A percentile compares a stretch with the other conserved stretches of the same genome.
Conservation (phyloP, 2,797 vertebrate species). For the Aotus griseimembra region DNA sequence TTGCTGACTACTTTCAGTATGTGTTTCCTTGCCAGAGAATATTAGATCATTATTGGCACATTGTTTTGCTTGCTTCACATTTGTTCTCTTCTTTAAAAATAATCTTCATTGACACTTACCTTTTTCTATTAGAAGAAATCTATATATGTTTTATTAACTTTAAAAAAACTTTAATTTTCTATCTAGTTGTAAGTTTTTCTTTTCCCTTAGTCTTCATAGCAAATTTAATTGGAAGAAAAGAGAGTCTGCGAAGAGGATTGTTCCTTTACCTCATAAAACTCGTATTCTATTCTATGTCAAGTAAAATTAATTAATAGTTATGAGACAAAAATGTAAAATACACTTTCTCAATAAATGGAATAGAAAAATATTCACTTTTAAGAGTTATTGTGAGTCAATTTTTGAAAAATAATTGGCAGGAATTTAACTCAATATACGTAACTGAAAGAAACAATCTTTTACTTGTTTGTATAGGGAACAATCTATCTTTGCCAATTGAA, state of each 20-base stretch:
- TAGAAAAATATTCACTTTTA: constrained; percentile 73
- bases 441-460: constrained; percentile 59
- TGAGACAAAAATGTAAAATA: constrained; percentile 71
- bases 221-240: neutral
- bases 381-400: constrained; percentile 70
- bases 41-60: neutral
- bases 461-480: constrained; percentile 47
- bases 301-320: neutral
- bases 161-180: neutral
- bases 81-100: neutral
- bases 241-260: neutral
- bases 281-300: constrained; percentile 67
- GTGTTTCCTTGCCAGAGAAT: neutral
- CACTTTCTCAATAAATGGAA: constrained; percentile 72
- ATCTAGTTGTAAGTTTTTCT: neutral
- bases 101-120: neutral
- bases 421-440: constrained; percentile 68
- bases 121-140: neutral
- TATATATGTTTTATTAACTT: neutral
- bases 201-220: neutral
- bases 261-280: neutral
- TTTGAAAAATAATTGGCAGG: constrained; percentile 69
- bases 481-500: constrained; percentile 76
- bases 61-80: neutral
- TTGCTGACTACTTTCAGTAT: neutral